A percentile compares a stretch with the other conserved stretches of the same genome.
Conservation (phyloP, 2,797 vertebrate species). For the Botia almorhae region DNA sequence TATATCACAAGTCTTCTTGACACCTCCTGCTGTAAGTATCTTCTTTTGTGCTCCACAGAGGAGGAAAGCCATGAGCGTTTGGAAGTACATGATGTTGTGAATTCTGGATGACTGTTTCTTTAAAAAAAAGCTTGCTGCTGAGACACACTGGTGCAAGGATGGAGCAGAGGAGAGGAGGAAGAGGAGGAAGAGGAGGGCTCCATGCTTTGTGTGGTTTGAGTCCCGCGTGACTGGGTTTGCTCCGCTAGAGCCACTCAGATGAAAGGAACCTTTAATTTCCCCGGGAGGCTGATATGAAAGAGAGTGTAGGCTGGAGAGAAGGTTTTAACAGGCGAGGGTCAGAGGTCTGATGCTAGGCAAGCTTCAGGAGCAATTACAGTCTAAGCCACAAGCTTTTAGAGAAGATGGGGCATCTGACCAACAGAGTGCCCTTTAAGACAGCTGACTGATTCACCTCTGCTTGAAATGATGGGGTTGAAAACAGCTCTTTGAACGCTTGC, state of each 20-base stretch:
- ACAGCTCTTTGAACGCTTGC: constrained; percentile 18
- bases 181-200: constrained; percentile 35
- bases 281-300: constrained; percentile 2
- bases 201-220: constrained; percentile 25
- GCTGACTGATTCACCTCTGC: constrained; percentile 22
- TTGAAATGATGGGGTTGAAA: constrained; percentile 30
- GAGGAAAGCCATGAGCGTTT: no score
- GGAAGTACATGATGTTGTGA: no score
- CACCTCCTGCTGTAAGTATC: no score
- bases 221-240: constrained; percentile 9
- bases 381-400: constrained; percentile 37
- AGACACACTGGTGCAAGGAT: no score
- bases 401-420: constrained; percentile 33
- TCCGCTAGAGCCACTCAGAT: constrained; percentile 25
- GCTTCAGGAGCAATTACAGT: constrained; percentile 39
- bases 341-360: constrained; percentile 17
- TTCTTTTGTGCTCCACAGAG: no score
- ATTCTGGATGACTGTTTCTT: background rate
- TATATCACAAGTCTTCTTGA: no score
- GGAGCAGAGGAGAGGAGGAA: no score
- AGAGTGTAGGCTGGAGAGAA: constrained; percentile 5
- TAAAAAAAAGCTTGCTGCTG: constrained; percentile 57
- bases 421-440: constrained; percentile 45
- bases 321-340: constrained; percentile 25
- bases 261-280: constrained; percentile 29